These are phyloP conservation scores for Dolichotis patagonum DNA, from an alignment of 2,113 vertebrate species.

Conservation along the genomic window DNA sequence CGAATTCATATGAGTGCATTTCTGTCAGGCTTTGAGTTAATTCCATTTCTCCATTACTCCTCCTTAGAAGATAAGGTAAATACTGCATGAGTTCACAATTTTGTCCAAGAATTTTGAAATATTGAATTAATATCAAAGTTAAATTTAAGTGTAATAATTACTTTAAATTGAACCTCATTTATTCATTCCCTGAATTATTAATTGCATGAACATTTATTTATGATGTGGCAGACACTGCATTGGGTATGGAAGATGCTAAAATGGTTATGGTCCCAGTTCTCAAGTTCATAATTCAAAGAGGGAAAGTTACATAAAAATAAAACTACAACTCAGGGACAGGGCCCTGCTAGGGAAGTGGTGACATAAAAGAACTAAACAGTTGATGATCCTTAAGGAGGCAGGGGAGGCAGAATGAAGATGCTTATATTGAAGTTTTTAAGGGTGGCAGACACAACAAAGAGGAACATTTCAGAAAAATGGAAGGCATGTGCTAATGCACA, in stretches of 20 bases:
- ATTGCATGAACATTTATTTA: neutral
- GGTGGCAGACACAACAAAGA: neutral
- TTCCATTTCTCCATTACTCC: neutral
- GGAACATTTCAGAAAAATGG: conserved; percentile 17
- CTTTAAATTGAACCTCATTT: neutral
- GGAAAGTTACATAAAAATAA: neutral
- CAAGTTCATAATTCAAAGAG: neutral
- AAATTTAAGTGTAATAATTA: conserved; percentile 47
- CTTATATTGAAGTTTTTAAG: neutral
- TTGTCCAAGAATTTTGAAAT: conserved; percentile 42
- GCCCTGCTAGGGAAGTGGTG: neutral
- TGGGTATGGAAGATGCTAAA: neutral
- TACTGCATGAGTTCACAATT: neutral
- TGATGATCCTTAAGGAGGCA: neutral
- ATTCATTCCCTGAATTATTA: neutral
- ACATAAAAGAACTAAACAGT: neutral
- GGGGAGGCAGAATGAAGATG: neutral
- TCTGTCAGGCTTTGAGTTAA: neutral
- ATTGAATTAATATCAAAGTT: neutral
- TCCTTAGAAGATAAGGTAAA: neutral
- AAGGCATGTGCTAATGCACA: neutral
- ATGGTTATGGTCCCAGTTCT: neutral
- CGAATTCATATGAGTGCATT: neutral
- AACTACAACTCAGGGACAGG: neutral
- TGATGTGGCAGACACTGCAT: neutral